These are phyloP conservation scores for Sinopyrophorus schimmeli DNA, from an alignment of 2,888 invertebrate genomes.

Conservation along the genomic window DNA sequence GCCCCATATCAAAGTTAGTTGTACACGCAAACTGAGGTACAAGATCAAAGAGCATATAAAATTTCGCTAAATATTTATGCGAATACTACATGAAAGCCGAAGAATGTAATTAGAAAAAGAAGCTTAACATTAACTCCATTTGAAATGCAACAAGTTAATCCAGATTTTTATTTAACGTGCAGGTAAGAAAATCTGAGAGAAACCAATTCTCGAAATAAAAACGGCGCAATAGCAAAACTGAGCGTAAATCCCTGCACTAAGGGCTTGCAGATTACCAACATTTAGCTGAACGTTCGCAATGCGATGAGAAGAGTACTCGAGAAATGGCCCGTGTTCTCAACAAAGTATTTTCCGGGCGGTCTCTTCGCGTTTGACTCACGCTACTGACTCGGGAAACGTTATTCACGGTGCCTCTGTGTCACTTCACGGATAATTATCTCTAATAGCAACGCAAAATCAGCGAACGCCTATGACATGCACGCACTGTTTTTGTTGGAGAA, in stretches of 20 bases:
- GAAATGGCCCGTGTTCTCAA: slow-evolving; percentile 28
- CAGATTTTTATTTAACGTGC: slow-evolving; percentile 13
- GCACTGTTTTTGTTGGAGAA: slow-evolving; percentile 14
- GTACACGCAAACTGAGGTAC: not conserved
- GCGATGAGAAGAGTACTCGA: slow-evolving; percentile 22
- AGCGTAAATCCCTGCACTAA: slow-evolving; percentile 25
- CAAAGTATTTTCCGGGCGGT: slow-evolving; percentile 25
- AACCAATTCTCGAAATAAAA: too few relatives aligned
- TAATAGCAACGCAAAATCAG: slow-evolving; percentile 24
- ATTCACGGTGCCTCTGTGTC: slow-evolving; percentile 27
- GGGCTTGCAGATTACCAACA: slow-evolving; percentile 28
- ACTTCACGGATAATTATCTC: slow-evolving; percentile 31
- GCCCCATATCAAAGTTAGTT: slow-evolving; percentile 1
- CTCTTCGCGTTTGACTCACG: slow-evolving; percentile 22
- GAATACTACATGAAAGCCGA: slow-evolving; percentile 15
- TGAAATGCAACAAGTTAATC: slow-evolving; percentile 22
- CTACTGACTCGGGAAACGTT: slow-evolving; percentile 23
- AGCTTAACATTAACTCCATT: slow-evolving; percentile 16
- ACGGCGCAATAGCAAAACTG: too few relatives aligned
- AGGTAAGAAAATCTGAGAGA: too few relatives aligned
- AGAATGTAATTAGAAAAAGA: slow-evolving; percentile 18
- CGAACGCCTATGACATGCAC: slow-evolving; percentile 13
- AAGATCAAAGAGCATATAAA: slow-evolving; percentile 21
- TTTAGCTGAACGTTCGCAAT: slow-evolving; percentile 27
- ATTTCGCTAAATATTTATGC: slow-evolving; percentile 17